Evolutionary conservation across 2,113 vertebrate species (phyloP).

Genomic region (Rostratula benghalensis): DNA sequence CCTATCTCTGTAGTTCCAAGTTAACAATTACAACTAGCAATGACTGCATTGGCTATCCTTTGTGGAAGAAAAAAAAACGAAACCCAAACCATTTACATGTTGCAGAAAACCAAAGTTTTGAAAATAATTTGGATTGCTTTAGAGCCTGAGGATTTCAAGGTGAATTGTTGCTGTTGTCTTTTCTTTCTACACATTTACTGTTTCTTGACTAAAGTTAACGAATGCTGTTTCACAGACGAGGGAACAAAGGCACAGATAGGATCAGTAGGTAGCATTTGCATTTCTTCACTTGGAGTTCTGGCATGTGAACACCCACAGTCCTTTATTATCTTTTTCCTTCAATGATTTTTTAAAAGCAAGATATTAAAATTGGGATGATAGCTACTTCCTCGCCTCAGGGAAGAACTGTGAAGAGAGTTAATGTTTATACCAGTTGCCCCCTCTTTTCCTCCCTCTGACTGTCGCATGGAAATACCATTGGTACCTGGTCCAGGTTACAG

Average conservation of each 20-base stretch:
- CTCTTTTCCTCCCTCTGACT: background rate
- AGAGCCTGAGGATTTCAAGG: background rate
- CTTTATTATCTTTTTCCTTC: conserved; percentile 33
- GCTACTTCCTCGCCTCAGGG: background rate
- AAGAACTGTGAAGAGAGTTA: background rate
- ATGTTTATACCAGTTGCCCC: background rate
- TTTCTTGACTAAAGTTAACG: background rate
- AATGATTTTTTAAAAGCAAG: conserved; percentile 18
- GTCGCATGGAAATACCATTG: accelerated
- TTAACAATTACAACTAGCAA: conserved; percentile 7
- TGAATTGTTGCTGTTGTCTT: background rate
- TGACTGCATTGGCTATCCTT: background rate
- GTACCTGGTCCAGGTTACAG: background rate
- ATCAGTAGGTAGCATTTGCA: conserved; percentile 41
- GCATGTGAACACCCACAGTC: background rate
- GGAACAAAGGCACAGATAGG: conserved; percentile 37
- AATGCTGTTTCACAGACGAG: conserved; percentile 36
- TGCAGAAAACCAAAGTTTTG: background rate
- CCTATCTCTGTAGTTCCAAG: conserved; percentile 25
- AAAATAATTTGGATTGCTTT: background rate
- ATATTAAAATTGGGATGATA: conserved; percentile 29
- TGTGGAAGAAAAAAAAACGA: background rate
- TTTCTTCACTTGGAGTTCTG: conserved; percentile 18
- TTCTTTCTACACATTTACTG: background rate
- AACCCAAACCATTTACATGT: background rate